Evolutionary conservation across 2,113 vertebrate species (phyloP).

Genomic region (Leucopternis melanops): DNA sequence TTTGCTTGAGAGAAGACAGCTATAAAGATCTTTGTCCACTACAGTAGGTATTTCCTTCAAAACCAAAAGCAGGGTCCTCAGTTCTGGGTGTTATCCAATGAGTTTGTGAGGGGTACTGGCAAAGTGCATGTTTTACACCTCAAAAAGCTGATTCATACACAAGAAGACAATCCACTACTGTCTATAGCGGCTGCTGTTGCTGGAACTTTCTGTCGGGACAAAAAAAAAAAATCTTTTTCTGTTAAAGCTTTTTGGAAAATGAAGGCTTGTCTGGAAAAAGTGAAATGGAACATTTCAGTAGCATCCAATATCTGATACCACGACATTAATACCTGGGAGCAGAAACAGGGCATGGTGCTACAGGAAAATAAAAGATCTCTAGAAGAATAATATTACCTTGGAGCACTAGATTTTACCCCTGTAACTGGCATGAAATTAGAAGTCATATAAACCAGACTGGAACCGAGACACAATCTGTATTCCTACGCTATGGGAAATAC

Average conservation of each 20-base stretch:
- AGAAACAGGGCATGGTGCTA: background rate
- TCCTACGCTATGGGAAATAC: background rate
- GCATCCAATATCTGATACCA: background rate
- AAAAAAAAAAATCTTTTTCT: background rate
- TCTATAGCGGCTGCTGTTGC: background rate
- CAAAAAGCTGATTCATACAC: background rate
- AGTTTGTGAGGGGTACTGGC: background rate
- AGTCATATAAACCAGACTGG: background rate
- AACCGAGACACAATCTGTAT: background rate
- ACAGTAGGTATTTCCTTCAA: background rate
- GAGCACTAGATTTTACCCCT: background rate
- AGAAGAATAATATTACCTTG: background rate
- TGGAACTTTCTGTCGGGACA: background rate
- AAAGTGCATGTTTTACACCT: background rate
- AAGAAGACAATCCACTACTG: background rate
- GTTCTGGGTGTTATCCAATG: background rate
- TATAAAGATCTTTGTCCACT: background rate
- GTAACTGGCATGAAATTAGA: background rate
- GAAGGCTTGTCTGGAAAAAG: background rate
- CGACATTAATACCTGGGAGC: background rate
- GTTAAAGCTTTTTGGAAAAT: background rate
- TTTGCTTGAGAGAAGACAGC: background rate
- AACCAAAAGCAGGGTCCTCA: background rate
- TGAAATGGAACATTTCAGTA: background rate
- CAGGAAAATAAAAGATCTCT: background rate